A percentile compares a stretch with the other conserved stretches of the same genome.
Evolutionary conservation across 2,113 vertebrate species (phyloP).

Genomic region (Phycodurus eques): DNA sequence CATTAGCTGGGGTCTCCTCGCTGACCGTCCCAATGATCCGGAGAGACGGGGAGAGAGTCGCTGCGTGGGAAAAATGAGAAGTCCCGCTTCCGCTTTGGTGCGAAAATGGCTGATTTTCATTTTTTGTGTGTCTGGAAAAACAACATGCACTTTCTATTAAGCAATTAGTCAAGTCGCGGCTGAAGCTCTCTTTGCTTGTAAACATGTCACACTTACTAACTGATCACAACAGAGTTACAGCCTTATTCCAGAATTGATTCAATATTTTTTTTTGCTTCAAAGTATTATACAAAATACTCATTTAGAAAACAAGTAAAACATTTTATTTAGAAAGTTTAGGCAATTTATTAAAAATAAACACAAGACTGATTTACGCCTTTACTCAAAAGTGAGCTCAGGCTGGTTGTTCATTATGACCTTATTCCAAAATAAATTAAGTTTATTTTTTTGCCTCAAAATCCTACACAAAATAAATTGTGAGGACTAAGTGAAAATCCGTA

Average conservation of each 20-base stretch:
- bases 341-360: neutral
- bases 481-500: too few species aligned
- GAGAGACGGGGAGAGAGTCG: neutral
- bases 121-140: constrained; percentile 1
- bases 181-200: constrained; percentile 1
- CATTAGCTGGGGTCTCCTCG: constrained; percentile 11
- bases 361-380: neutral
- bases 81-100: constrained; percentile 5
- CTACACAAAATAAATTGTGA: too few species aligned
- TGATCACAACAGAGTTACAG: neutral
- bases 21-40: neutral
- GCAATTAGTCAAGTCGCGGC: constrained; percentile 12
- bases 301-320: neutral
- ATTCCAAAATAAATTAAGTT: too few species aligned
- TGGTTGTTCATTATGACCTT: too few species aligned
- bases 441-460: too few species aligned
- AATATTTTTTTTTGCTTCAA: neutral
- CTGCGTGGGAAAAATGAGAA: constrained; percentile 23
- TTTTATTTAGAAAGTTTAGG: neutral
- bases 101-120: constrained; percentile 7
- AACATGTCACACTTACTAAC: constrained; percentile 6
- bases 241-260: neutral
- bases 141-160: constrained; percentile 21
- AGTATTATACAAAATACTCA: neutral
- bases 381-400: too few species aligned